phyloP scores from a whole-genome alignment of 2,797 vertebrate genomes.

The Cynopterus sphinx region DNA sequence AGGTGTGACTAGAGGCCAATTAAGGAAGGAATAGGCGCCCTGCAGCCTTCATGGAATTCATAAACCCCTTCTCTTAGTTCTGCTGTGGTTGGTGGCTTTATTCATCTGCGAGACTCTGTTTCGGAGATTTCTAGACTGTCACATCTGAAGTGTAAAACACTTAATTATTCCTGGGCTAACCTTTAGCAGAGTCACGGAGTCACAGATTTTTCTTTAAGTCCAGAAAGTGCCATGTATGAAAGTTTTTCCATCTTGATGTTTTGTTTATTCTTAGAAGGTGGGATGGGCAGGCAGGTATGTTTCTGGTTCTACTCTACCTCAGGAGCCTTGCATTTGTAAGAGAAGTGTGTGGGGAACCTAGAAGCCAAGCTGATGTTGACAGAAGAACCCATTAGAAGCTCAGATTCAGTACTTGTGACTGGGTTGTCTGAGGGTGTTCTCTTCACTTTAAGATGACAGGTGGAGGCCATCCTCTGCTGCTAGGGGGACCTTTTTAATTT shows the following conservation, averaged over 20 bases:
- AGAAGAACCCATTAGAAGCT: not conserved
- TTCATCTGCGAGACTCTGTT: not conserved
- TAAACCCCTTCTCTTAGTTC: not conserved
- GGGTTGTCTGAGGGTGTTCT: not conserved
- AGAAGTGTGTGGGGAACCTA: not conserved
- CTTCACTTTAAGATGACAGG: not conserved
- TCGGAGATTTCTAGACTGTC: conserved; percentile 4
- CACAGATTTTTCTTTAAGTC: not conserved
- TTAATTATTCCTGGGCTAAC: not conserved
- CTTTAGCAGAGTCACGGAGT: not conserved
- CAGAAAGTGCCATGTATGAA: not conserved
- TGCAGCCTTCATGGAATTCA: not conserved
- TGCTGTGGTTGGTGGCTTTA: not conserved
- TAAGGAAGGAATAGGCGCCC: not conserved
- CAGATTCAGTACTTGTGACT: not conserved
- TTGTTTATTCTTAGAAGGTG: not conserved
- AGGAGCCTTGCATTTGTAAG: not conserved
- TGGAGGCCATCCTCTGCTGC: not conserved
- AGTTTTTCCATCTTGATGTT: not conserved
- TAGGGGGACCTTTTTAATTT: not conserved
- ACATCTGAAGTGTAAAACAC: not conserved
- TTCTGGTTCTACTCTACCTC: not conserved
- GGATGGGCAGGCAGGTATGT: not conserved
- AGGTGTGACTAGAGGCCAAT: not conserved
- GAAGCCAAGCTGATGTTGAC: not conserved